Evolutionary conservation across 2,888 invertebrate species (phyloP), one percentile per base, ranked within the genome.

Genomic region (Seladonia tumulorum): DNA sequence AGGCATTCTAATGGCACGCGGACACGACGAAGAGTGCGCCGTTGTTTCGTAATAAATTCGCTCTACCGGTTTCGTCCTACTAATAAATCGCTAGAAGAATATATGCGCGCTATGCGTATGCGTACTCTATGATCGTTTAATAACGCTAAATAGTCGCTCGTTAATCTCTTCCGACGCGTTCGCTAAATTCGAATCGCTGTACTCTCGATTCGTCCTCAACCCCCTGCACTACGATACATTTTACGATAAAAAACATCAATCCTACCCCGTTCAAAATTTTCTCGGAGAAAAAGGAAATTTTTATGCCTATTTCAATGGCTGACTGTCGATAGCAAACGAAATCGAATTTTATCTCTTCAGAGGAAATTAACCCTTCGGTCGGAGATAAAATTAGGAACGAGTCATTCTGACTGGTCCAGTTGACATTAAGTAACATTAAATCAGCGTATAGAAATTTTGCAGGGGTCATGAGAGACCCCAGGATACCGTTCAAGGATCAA

Each of bases 41-140:
- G 78, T 53, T 53, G 8, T 81, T 81, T 72, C 22, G 53, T 77
- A 73, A 75, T 71, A 78, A 81, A 78, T 66, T 81, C 79, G 78
- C 72, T 77, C 84, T 76, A 84, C 72, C 39, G 68, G 57, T 53
- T 53, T 74, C 73, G 60, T 77, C 57, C 84, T 92, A 90, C 87
- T 82, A 75, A 90, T 91, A 92, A 93, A 91, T 82, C 89, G 85
- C 91, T 93, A 93, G 90, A 92, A 93, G 93, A 93, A 93, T 93
- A 93, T 93, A 92, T 91, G 87, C 87, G 81, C 88, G 86, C 83
- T 91, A 87, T 89, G 82, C 84, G 63, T 84, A 85, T 83, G 85
- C 82, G 74, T 83, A 76, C 86, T 70, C 78, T 81, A 76, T 80
- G 22, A 85, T 84, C 71, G 78, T 68, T 78, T 74, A 79, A 77